phyloP scores from a whole-genome alignment of 1,140 invertebrate species.

The Thrips palmi region DNA sequence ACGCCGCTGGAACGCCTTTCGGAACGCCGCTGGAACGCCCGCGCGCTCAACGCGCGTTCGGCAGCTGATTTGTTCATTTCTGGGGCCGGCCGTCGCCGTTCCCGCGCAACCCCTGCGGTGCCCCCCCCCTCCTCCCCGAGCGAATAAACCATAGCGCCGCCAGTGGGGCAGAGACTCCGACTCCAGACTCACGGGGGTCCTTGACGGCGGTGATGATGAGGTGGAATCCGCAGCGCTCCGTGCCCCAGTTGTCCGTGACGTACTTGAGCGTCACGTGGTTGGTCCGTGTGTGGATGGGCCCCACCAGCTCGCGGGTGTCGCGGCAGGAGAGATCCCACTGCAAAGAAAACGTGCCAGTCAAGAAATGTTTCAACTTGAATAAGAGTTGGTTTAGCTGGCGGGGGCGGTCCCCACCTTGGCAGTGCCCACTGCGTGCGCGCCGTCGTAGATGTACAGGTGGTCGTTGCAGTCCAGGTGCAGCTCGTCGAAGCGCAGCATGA shows the following conservation, averaged over 20 bases:
- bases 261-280: constrained; percentile 89
- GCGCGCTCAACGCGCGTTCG: no score
- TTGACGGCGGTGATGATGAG: constrained; percentile 86
- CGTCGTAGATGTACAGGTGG: constrained; percentile 82
- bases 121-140: no score
- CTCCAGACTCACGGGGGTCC: constrained; percentile 61
- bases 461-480: constrained; percentile 79
- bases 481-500: constrained; percentile 76
- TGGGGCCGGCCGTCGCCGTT: no score
- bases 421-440: constrained; percentile 66
- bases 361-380: no score
- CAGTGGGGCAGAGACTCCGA: no score
- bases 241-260: constrained; percentile 81
- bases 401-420: constrained; percentile 46
- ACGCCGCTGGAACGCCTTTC: no score
- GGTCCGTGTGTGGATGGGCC: constrained; percentile 71
- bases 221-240: constrained; percentile 75
- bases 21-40: no score
- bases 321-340: constrained; percentile 80
- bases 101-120: no score
- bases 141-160: no score
- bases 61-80: no score
- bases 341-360: constrained; percentile 19
- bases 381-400: not conserved
- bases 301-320: constrained; percentile 70